A percentile compares a stretch with the other conserved stretches of the same genome.
Conservation (phyloP, 2,888 invertebrate species). For the Athalia cordata region DNA sequence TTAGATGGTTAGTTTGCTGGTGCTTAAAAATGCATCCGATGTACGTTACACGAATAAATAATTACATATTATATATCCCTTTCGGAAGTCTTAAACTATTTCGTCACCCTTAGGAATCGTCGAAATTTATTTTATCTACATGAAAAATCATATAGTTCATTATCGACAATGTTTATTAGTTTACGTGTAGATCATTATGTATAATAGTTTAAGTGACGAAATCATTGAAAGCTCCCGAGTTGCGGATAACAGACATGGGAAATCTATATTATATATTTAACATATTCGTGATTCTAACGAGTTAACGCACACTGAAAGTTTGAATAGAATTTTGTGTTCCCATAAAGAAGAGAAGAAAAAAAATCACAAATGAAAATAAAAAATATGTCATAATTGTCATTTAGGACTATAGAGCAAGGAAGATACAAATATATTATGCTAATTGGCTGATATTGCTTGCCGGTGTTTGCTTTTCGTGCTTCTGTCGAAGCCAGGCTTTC, state of each 20-base stretch:
- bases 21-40: slow-evolving; percentile 42
- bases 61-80: neutral
- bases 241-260: neutral
- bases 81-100: slow-evolving; percentile 19
- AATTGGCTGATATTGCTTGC: slow-evolving; percentile 69
- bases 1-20: slow-evolving; percentile 40
- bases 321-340: too few species aligned
- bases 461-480: slow-evolving; percentile 61
- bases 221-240: neutral
- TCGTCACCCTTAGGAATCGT: too few species aligned
- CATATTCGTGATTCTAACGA: too few species aligned
- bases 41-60: neutral
- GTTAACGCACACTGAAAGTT: too few species aligned
- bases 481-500: slow-evolving; percentile 58
- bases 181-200: too few species aligned
- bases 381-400: neutral
- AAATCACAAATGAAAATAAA: too few species aligned
- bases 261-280: neutral
- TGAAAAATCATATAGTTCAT: too few species aligned
- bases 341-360: too few species aligned
- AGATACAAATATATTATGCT: slow-evolving; percentile 49
- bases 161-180: too few species aligned
- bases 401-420: slow-evolving; percentile 44
- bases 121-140: too few species aligned
- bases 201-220: neutral